These are phyloP conservation scores for Dendrolimus houi DNA, from an alignment of 2,888 invertebrate species.

Conservation along the genomic window DNA sequence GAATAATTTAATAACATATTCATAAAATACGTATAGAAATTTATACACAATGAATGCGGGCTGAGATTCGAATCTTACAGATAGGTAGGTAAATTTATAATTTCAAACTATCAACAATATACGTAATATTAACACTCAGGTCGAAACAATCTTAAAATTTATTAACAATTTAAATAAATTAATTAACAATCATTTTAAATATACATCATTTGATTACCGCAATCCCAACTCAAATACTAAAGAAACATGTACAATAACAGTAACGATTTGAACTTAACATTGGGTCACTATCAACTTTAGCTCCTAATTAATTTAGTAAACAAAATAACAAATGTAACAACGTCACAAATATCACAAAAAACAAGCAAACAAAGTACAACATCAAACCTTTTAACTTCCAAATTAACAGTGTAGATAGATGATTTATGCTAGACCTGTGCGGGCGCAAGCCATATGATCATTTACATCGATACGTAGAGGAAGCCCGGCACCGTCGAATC, in stretches of 20 bases:
- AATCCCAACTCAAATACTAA: not conserved
- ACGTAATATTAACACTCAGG: not conserved
- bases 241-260: not conserved
- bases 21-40: not conserved
- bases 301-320: too few relatives aligned
- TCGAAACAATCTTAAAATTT: not conserved
- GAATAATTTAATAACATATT: not conserved
- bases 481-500: too few relatives aligned
- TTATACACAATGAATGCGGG: not conserved
- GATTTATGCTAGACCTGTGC: too few relatives aligned
- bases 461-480: too few relatives aligned
- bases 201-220: not conserved
- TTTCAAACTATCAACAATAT: not conserved
- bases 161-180: constrained; percentile 1
- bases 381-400: too few relatives aligned
- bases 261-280: not conserved
- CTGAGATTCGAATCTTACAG: not conserved
- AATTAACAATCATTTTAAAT: constrained; percentile 1
- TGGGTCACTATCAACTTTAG: too few relatives aligned
- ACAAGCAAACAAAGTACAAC: too few relatives aligned
- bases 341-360: too few relatives aligned
- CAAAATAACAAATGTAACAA: too few relatives aligned
- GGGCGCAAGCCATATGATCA: too few relatives aligned
- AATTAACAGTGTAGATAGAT: too few relatives aligned
- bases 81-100: not conserved